Evolutionary conservation across 2,113 vertebrate species (phyloP), one percentile per base, ranked within the genome.

Genomic region (Upupa epops): DNA sequence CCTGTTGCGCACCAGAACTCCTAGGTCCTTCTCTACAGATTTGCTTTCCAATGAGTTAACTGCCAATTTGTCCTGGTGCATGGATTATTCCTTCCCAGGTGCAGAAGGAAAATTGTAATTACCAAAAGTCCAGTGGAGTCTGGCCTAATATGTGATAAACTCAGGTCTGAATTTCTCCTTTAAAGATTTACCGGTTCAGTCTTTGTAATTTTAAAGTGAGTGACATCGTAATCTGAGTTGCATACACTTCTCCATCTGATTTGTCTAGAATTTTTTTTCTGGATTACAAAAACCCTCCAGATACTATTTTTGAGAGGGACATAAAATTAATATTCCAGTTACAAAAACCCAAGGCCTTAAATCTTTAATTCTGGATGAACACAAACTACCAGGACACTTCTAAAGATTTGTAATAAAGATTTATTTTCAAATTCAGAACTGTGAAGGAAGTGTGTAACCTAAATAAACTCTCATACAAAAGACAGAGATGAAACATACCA

Each of bases 401-500:
- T 22, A 61, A 37, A 3, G 61, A 28, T 78, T 49, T 59, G 8
- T 28, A 65, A 63, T 71, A 37, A 82, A 70, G 36, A 26, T 49
- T 54, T 63, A 49, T 13, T 84, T 87, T 89, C 22, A 71, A 59
- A 13, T 74, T 77, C 42, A 73, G 17, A 86, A 40, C 15, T 45
- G 3, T 37, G 22, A 88, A 83, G 21, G 60, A 86, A 60, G 8
- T 12, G 1, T 13, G 7, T n/a, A 65, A 94, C 31, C 5, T 18
- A 82, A 69, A 86, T 40, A 78, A 78, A 40, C 8, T 45, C 28
- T 58, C 10, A 66, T 77, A 70, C 11, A 17, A 75, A 87, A 91
- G n/a, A 82, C 63, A 37, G 31, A 71, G 7, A 54, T 18, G 9
- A 93, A 76, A 92, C 98, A 8, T 98, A 99, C 99, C 99, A 99